A percentile compares a stretch with the other conserved stretches of the same genome.
Evolutionary conservation across 2,888 invertebrate genomes (phyloP).

Genomic region (Gortyna flavago): DNA sequence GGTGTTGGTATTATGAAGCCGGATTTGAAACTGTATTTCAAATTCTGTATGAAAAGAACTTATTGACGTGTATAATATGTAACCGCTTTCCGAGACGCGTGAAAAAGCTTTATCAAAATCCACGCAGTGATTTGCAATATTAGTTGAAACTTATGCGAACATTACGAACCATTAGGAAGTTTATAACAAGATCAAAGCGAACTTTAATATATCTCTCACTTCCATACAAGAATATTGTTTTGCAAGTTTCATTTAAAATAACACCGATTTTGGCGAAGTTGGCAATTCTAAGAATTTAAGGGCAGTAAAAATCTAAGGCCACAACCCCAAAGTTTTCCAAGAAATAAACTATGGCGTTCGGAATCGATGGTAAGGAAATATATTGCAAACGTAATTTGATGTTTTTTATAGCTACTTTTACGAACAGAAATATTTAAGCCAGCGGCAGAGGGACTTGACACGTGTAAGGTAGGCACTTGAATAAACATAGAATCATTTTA

Average conservation of each 20-base stretch:
- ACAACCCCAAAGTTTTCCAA: neutral
- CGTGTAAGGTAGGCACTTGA: neutral
- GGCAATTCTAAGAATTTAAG: slow-evolving; percentile 3
- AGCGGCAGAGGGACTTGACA: neutral
- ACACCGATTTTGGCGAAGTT: neutral
- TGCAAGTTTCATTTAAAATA: neutral
- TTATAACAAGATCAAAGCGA: slow-evolving; percentile 4
- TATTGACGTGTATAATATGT: neutral
- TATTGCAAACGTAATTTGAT: slow-evolving; percentile 15
- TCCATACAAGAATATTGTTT: neutral
- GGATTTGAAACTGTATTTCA: slow-evolving; percentile 1
- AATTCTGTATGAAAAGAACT: neutral
- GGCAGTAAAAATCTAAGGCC: neutral
- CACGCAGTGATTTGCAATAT: neutral
- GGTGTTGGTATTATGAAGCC: neutral
- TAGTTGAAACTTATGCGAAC: neutral
- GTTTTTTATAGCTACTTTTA: neutral
- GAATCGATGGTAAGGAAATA: slow-evolving; percentile 22
- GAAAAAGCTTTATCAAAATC: slow-evolving; percentile 7
- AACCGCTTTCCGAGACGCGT: neutral
- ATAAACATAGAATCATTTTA: slow-evolving; percentile 17
- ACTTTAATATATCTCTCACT: neutral
- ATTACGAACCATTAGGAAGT: neutral
- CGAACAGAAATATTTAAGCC: neutral
- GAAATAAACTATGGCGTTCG: slow-evolving; percentile 9